Percentiles rank a stretch among this genome's conserved stretches.
phyloP scores from a whole-genome alignment of 2,888 invertebrate species.

The Orthosia gothica region DNA sequence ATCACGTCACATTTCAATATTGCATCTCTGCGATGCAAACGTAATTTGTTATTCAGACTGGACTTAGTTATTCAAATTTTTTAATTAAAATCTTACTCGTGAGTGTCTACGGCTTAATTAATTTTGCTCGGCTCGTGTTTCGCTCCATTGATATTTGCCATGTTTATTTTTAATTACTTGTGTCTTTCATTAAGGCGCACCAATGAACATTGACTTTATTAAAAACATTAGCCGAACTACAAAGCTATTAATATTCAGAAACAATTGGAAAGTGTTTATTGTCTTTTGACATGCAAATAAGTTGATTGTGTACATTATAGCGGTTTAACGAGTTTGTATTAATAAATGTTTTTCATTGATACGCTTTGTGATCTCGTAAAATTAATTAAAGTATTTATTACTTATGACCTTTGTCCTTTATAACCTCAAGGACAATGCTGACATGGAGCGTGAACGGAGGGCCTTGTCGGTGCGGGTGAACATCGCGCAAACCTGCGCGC shows the following conservation, averaged over 20 bases:
- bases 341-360: constrained; percentile 16
- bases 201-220: constrained; percentile 36
- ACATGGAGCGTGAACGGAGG: not conserved
- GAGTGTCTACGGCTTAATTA: constrained; percentile 33
- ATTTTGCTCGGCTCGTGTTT: constrained; percentile 31
- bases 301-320: constrained; percentile 29
- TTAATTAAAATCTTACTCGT: constrained; percentile 42
- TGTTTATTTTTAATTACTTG: constrained; percentile 45
- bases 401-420: too few relatives aligned
- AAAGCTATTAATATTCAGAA: constrained; percentile 39
- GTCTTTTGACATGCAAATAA: constrained; percentile 40
- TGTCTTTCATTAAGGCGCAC: constrained; percentile 19
- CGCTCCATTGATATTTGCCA: constrained; percentile 3
- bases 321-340: constrained; percentile 15
- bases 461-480: not conserved
- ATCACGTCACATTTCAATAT: constrained; percentile 44
- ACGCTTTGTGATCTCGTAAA: constrained; percentile 8
- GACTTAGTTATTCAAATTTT: constrained; percentile 23
- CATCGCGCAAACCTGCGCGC: too few relatives aligned
- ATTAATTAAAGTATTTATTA: not conserved
- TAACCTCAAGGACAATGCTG: not conserved
- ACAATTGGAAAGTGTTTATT: constrained; percentile 27
- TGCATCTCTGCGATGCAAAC: constrained; percentile 25
- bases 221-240: constrained; percentile 29
- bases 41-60: constrained; percentile 11